A percentile compares a stretch with the other conserved stretches of the same genome.
phyloP scores from a whole-genome alignment of 2,113 vertebrate genomes.

The Chauna torquata region DNA sequence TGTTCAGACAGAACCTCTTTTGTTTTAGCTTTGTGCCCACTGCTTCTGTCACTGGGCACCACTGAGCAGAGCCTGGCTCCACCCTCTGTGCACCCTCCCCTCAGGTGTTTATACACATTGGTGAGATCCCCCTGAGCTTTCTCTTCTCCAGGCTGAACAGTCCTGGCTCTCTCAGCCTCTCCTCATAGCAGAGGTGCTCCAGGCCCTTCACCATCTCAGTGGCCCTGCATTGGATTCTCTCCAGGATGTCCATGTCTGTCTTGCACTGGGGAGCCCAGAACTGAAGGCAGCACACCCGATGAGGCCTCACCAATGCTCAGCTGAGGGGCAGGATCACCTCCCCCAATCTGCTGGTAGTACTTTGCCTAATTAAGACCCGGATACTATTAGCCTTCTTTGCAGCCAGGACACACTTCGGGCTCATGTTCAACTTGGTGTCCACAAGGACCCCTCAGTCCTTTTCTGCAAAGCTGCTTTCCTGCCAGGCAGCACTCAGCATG shows the following conservation, averaged over 20 bases:
- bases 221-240: background rate
- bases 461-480: background rate
- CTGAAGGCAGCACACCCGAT: background rate
- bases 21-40: background rate
- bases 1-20: background rate
- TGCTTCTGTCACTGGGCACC: background rate
- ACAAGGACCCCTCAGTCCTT: background rate
- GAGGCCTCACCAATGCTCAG: background rate
- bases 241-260: background rate
- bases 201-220: background rate
- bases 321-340: background rate
- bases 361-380: background rate
- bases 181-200: background rate
- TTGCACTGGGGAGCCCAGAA: background rate
- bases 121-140: background rate
- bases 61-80: background rate
- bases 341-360: background rate
- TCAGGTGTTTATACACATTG: background rate
- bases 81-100: background rate
- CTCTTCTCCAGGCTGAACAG: background rate
- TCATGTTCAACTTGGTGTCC: accelerated
- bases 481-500: background rate
- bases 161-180: background rate
- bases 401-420: accelerated
- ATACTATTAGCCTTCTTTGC: background rate